Evolutionary conservation across 1,140 invertebrate genomes (phyloP).

Genomic region (Rhyzopertha dominica): DNA sequence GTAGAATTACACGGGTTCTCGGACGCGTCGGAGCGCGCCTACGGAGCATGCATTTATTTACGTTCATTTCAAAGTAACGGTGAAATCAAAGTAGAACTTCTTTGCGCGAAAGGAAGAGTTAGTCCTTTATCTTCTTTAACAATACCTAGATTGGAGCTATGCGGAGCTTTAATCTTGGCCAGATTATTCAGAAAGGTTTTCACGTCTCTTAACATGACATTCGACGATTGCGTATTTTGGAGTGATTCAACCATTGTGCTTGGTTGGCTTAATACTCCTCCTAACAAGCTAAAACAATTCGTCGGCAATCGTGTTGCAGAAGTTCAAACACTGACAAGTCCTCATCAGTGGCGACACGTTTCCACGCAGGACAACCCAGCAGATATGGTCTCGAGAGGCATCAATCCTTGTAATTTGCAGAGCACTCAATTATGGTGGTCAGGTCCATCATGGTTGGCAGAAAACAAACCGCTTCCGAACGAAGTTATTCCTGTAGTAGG

Average conservation of each 20-base stretch:
- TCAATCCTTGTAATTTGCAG: slow-evolving; percentile 19
- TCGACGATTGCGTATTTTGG: slow-evolving; percentile 17
- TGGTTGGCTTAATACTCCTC: slow-evolving; percentile 36
- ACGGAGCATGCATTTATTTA: slow-evolving; percentile 34
- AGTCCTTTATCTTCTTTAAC: slow-evolving; percentile 32
- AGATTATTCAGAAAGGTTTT: neutral
- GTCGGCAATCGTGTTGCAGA: slow-evolving; percentile 41
- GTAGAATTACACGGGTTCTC: slow-evolving; percentile 14
- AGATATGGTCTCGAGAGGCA: slow-evolving; percentile 29
- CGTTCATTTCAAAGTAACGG: slow-evolving; percentile 13
- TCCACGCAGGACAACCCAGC: slow-evolving; percentile 24
- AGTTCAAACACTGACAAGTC: slow-evolving; percentile 33
- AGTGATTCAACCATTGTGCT: slow-evolving; percentile 44
- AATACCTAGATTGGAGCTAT: slow-evolving; percentile 35
- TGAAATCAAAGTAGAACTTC: slow-evolving; percentile 13
- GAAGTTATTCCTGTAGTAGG: no score
- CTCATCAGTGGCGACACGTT: slow-evolving; percentile 17
- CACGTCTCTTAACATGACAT: slow-evolving; percentile 2
- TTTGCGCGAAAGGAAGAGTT: slow-evolving; percentile 37
- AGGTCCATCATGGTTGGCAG: slow-evolving; percentile 13
- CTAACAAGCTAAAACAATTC: slow-evolving; percentile 39
- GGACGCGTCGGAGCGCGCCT: slow-evolving; percentile 32
- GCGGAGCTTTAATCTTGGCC: slow-evolving; percentile 33
- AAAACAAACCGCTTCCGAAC: no score
- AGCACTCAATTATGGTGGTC: slow-evolving; percentile 24